Conservation (phyloP, 2,888 invertebrate genomes). For the Oasisia sp. region DNA sequence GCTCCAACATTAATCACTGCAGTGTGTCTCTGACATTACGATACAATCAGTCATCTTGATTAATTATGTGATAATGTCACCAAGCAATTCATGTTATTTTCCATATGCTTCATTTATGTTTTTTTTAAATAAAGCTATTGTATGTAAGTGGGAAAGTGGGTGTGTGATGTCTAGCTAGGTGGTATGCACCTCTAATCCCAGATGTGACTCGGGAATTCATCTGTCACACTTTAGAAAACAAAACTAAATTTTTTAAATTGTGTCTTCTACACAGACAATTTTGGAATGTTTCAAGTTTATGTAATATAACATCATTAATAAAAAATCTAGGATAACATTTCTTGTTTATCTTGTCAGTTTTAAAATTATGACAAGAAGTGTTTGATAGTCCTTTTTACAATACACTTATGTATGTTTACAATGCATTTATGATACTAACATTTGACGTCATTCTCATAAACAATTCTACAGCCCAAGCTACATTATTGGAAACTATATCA, state of each 20-base stretch:
- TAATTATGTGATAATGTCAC: background rate
- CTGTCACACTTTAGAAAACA: too few species aligned
- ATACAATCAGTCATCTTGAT: background rate
- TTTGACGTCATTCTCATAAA: too few species aligned
- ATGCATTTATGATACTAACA: background rate
- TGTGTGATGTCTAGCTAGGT: too few species aligned
- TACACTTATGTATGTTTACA: background rate
- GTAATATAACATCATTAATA: too few species aligned
- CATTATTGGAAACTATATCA: background rate
- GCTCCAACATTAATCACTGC: background rate
- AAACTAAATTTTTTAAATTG: too few species aligned
- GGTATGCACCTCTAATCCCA: too few species aligned
- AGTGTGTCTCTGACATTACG: background rate
- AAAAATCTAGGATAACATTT: too few species aligned
- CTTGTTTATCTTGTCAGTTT: too few species aligned
- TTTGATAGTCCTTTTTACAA: background rate
- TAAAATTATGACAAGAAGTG: background rate
- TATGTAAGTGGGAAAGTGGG: too few species aligned
- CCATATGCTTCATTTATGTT: background rate
- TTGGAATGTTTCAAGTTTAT: too few species aligned
- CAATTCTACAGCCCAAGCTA: background rate
- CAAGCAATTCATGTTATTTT: background rate
- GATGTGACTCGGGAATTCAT: too few species aligned
- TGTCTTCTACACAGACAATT: too few species aligned
- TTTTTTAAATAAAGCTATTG: background rate